Conservation (phyloP, 2,113 vertebrate species). For the Silurus asotus region DNA sequence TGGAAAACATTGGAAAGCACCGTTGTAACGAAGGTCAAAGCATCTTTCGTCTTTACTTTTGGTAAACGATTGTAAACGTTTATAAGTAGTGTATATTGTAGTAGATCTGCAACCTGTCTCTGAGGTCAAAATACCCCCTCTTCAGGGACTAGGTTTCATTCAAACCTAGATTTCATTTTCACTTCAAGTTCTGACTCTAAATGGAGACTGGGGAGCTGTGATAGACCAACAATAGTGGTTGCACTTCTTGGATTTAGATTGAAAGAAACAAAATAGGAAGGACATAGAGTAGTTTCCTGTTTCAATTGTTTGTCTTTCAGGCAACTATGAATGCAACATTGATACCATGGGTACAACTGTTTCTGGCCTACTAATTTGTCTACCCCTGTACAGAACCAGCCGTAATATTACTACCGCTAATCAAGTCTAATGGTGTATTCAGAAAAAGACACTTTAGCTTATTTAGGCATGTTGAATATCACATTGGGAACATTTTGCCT, state of each 20-base stretch:
- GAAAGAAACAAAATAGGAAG: conserved; percentile 1
- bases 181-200: background rate
- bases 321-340: background rate
- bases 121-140: background rate
- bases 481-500: conserved; percentile 15
- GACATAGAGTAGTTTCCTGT: background rate
- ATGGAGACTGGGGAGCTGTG: background rate
- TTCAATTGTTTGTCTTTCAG: background rate
- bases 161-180: background rate
- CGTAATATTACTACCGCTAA: background rate
- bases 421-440: conserved; percentile 3
- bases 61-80: no score
- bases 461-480: background rate
- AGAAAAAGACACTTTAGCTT: conserved; percentile 1
- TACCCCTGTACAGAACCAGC: background rate
- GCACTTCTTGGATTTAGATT: background rate
- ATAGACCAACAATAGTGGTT: background rate
- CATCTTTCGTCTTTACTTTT: no score
- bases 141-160: background rate
- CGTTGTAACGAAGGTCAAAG: no score
- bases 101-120: background rate
- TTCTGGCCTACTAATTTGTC: background rate
- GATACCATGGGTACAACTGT: background rate
- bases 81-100: background rate
- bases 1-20: no score